A percentile compares a stretch with the other conserved stretches of the same genome.
phyloP scores from a whole-genome alignment of 1,140 invertebrate species.

The Drosophila rufa region DNA sequence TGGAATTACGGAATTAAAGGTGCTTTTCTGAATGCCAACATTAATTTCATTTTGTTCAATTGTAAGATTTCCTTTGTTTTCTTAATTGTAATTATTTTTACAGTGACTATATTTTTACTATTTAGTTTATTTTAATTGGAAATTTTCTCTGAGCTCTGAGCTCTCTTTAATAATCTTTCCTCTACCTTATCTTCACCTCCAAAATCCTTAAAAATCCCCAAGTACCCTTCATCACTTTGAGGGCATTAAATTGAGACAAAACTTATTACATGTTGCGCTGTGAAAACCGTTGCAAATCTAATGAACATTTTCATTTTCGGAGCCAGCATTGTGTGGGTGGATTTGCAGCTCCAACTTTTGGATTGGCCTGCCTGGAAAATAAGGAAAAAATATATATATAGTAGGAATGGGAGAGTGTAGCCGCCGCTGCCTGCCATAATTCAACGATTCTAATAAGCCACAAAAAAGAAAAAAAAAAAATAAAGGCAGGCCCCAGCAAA shows the following conservation, averaged over 20 bases:
- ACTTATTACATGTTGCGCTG: constrained; percentile 77
- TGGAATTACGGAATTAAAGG: too few relatives aligned
- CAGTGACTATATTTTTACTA: too few relatives aligned
- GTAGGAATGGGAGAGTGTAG: constrained; percentile 27
- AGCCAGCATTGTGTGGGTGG: constrained; percentile 61
- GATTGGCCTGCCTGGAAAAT: constrained; percentile 36
- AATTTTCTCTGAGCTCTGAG: too few relatives aligned
- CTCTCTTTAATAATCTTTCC: background rate
- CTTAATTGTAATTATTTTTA: too few relatives aligned
- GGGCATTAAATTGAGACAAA: constrained; percentile 50
- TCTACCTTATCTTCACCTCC: too few relatives aligned
- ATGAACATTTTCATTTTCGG: constrained; percentile 80
- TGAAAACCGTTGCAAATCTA: constrained; percentile 80
- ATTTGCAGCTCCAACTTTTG: constrained; percentile 32
- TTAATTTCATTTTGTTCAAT: too few relatives aligned
- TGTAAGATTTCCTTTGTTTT: too few relatives aligned
- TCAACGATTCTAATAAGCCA: constrained; percentile 76
- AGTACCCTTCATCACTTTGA: background rate
- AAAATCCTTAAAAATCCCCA: background rate
- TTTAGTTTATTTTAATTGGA: too few relatives aligned
- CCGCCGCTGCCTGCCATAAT: constrained; percentile 58
- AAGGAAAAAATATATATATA: constrained; percentile 20
- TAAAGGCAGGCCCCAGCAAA: constrained; percentile 33
- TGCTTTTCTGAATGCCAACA: too few relatives aligned
- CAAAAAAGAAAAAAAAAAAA: background rate